Evolutionary conservation across 2,113 vertebrate genomes (phyloP), one percentile per base, ranked within the genome.

Genomic region (Coreoperca whiteheadi): DNA sequence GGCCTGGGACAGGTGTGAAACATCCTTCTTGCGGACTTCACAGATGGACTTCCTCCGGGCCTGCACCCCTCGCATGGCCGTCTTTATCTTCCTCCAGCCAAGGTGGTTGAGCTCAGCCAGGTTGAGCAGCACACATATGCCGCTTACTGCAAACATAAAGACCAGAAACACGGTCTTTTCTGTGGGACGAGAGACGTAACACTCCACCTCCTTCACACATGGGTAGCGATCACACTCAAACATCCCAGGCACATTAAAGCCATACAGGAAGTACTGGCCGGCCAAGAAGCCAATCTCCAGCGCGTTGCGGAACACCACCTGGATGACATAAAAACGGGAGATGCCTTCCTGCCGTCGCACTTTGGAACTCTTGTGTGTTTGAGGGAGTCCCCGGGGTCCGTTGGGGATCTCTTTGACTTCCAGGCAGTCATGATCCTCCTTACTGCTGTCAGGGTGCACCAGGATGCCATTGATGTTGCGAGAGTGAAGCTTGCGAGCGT

Each of bases 101-200:
- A 98, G 89, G 88, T 98, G 97, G 95, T 98, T 97, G 73, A 98
- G 96, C 92, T 98, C 97, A 0, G 97, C 97, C 91, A 98, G 86
- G 94, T 98, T 98, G 83, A 98, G 96, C 70, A 97, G 91, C 77
- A 98, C 97, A 37, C 97, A 98, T 50, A 98, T 93, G 14, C 97
- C 97, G 3, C 97, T 97, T 1, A 98, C 97, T 0, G 97, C 97
- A 23, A 98, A 98, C 97, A 98, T 98, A 89, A 98, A 98, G 4
- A 96, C 96, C 76, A 98, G 86, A 85, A 98, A 98, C 1, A 98
- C 96, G 0, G 95, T 98, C 74, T 98, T 98, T 82, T 98, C 97
- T 0, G 97, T 98, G 54, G 97, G 97, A 0, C 97, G 92, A 0
- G 97, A 98, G 15, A 98, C 97, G 21, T 98, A 98, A 53, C 97